phyloP scores from a whole-genome alignment of 92 coral and sea anemone genomes.

The Actinernus sp. region DNA sequence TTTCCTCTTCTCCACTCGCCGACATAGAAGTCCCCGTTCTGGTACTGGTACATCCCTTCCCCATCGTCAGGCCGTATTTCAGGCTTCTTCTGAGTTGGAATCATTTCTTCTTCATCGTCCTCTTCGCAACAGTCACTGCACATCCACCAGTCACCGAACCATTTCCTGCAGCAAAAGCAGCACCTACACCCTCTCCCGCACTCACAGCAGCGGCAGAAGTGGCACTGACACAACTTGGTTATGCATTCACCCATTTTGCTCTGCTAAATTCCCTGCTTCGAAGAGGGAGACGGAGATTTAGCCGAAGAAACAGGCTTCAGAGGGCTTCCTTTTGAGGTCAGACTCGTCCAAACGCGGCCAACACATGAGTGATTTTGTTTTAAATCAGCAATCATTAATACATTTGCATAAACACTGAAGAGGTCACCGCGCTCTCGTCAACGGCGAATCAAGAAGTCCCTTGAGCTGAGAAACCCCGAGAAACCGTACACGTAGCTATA shows the following conservation, averaged over 20 bases:
- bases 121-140: slow-evolving; percentile 92
- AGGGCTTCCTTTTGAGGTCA: neutral
- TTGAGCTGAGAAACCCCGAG: no score
- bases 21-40: slow-evolving; percentile 86
- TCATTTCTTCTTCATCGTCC: slow-evolving; percentile 60
- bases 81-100: slow-evolving; percentile 41
- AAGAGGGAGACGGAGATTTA: neutral
- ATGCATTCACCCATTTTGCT: slow-evolving; percentile 75
- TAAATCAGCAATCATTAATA: neutral
- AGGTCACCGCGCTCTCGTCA: neutral
- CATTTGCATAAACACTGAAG: slow-evolving; percentile 25
- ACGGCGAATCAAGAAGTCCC: slow-evolving; percentile 17
- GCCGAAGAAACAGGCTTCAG: neutral
- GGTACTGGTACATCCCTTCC: slow-evolving; percentile 88
- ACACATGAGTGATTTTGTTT: no score
- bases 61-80: slow-evolving; percentile 81
- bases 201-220: slow-evolving; percentile 75
- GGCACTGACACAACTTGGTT: slow-evolving; percentile 87
- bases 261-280: neutral
- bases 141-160: slow-evolving; percentile 97
- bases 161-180: slow-evolving; percentile 78
- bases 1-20: slow-evolving; percentile 93
- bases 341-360: neutral
- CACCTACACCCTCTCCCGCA: slow-evolving; percentile 78
- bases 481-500: neutral